Conservation (phyloP, 2,888 invertebrate genomes). For the Parascotia fuliginaria region DNA sequence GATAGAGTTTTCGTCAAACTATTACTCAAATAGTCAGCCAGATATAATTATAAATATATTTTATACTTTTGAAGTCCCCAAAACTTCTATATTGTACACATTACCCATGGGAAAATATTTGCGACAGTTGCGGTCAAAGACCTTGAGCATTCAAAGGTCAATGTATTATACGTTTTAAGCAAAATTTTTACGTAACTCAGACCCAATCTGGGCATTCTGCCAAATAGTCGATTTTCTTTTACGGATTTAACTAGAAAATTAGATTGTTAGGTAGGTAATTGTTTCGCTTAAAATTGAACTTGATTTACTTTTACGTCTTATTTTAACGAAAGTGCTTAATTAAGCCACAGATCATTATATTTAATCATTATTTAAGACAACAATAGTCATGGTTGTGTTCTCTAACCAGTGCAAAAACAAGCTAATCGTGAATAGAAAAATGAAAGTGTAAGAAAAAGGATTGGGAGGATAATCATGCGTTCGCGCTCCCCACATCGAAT, state of each 20-base stretch:
- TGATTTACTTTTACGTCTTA: no score
- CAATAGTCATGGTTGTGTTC: no score
- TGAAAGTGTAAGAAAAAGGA: no score
- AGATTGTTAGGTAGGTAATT: conserved; percentile 27
- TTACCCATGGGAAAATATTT: conserved; percentile 33
- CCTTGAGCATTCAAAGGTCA: conserved; percentile 16
- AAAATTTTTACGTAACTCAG: conserved; percentile 13
- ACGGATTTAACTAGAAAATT: conserved; percentile 34
- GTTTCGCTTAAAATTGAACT: conserved; percentile 4
- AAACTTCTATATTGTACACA: conserved; percentile 17
- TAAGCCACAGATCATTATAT: no score
- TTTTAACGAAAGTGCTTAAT: no score
- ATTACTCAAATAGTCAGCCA: conserved; percentile 4
- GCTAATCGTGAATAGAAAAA: no score
- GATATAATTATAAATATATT: conserved; percentile 25
- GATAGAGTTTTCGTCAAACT: conserved; percentile 12
- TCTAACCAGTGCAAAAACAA: no score
- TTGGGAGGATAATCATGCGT: no score
- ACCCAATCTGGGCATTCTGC: conserved; percentile 16
- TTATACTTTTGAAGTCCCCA: conserved; percentile 12
- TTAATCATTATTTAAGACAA: no score
- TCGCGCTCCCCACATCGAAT: no score
- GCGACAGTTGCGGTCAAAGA: conserved; percentile 17
- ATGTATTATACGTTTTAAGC: conserved; percentile 10
- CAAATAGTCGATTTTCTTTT: conserved; percentile 17